Evolutionary conservation across 2,113 vertebrate species (phyloP), one percentile per base, ranked within the genome.

Genomic region (Mirza zaza): DNA sequence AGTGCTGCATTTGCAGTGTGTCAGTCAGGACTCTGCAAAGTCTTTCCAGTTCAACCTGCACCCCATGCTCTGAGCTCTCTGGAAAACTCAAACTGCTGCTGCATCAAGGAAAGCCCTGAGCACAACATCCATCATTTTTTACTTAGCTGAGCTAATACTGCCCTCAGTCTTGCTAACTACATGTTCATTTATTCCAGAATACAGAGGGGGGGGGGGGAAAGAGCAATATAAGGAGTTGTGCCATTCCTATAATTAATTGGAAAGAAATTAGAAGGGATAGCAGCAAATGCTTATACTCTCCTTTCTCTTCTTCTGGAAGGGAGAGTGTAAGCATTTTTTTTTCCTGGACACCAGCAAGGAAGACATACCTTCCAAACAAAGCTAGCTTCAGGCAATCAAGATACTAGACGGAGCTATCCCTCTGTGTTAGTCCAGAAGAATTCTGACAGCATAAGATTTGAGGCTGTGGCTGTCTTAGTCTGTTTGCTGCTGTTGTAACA

Each of bases 131-230:
- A 84, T 18, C 73, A 27, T 20, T 23, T 17, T 50, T 65, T 1
- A 76, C 39, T 36, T 10, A 87, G 61, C 42, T 63, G 34, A 73
- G 55, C 50, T 71, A 34, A 20, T 6, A 29, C 2, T 39, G 61
- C 29, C 67, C 83, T 88, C 76, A 36, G 48, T 65, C 57, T 63
- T 94, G 36, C 89, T 36, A 82, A 68, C 61, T 34, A 42, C 45
- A 27, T 1, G 23, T 5, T 63, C 55, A 68, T 6, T 48, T 68
- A 67, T 70, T 55, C 42, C 84, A 65, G 63, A 57, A 80, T 39
- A n/a, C 50, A 50, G 70, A n/a, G 76, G 14, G 8, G 12, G 14
- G 8, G 12, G 50, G 27, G 63, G 5, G 3, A 50, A 17, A 68
- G 36, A n/a, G 11, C 23, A 27, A 14, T 3, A n/a, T 36, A 25